Conservation (phyloP, 2,113 vertebrate genomes). For the Clarias batrachus region DNA sequence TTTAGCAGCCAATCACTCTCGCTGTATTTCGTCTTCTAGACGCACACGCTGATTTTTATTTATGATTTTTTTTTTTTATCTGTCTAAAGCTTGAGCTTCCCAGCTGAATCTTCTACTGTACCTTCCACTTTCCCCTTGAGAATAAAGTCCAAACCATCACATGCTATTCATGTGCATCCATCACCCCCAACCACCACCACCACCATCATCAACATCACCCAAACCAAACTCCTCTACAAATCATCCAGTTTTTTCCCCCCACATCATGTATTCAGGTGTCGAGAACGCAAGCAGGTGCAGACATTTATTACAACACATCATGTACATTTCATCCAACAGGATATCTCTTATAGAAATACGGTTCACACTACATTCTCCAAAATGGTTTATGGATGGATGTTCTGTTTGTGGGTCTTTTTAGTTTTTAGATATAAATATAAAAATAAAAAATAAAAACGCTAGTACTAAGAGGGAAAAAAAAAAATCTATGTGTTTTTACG, state of each 20-base stretch:
- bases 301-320: conserved; percentile 43
- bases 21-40: background rate
- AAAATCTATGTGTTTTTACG: background rate
- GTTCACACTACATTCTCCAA: background rate
- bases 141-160: conserved; percentile 40
- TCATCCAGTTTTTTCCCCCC: conserved; percentile 29
- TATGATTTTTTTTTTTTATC: conserved; percentile 1
- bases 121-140: conserved; percentile 36
- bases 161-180: conserved; percentile 51
- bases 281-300: background rate
- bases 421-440: too few relatives aligned
- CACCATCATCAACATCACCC: conserved; percentile 47
- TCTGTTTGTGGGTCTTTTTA: background rate
- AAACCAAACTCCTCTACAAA: conserved; percentile 45
- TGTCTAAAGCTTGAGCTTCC: conserved; percentile 41
- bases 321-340: conserved; percentile 11
- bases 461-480: background rate
- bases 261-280: background rate
- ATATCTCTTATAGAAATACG: background rate
- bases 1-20: background rate
- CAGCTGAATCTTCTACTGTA: conserved; percentile 26
- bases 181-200: conserved; percentile 29
- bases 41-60: conserved; percentile 36
- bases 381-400: background rate
- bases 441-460: background rate